Conservation (phyloP, 2,113 vertebrate genomes). For the Podiceps cristatus region DNA sequence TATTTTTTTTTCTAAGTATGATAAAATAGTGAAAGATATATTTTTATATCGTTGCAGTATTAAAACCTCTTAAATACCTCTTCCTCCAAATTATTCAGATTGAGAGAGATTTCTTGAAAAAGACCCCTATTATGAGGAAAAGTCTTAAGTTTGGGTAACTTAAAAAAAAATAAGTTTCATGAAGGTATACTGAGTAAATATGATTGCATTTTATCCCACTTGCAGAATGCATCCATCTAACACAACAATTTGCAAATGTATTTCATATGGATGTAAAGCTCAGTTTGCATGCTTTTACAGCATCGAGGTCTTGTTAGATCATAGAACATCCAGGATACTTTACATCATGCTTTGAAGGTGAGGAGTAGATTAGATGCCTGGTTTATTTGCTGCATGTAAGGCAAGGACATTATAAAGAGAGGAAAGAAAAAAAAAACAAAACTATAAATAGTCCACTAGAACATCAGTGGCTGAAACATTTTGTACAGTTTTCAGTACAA, state of each 20-base stretch:
- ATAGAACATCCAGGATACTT: neutral
- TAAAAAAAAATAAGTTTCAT: neutral
- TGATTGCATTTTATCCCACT: neutral
- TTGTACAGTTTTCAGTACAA: neutral
- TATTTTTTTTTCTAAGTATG: neutral
- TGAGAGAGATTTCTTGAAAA: neutral
- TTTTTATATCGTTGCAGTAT: neutral
- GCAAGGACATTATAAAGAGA: neutral
- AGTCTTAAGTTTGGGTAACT: neutral
- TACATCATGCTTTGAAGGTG: neutral
- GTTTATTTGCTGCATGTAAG: neutral
- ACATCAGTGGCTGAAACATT: neutral
- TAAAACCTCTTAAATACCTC: neutral
- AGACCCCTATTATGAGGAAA: neutral
- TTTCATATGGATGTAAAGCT: neutral
- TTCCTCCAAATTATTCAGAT: neutral
- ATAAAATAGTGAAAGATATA: neutral
- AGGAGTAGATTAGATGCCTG: neutral
- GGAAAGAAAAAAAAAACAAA: neutral
- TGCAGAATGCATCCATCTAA: neutral
- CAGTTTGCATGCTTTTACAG: neutral
- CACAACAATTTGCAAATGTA: neutral
- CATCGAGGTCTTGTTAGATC: neutral
- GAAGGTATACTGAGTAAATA: neutral
- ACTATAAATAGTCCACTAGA: neutral